Conservation (phyloP, 2,797 vertebrate genomes). For the Denticeps clupeoides region DNA sequence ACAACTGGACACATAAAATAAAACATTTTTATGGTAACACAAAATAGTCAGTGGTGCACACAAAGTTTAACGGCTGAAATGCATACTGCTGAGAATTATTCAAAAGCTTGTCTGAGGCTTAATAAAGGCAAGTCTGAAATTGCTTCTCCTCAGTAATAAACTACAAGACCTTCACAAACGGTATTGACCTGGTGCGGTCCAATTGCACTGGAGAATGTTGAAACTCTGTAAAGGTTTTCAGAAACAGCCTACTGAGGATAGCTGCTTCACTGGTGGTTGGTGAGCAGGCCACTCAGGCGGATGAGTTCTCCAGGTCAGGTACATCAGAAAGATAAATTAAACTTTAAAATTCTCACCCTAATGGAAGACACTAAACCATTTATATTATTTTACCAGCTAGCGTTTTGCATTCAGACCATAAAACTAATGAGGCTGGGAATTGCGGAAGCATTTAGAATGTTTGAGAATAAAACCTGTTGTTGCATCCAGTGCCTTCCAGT, state of each 20-base stretch:
- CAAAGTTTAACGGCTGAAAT: too few relatives aligned
- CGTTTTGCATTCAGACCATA: slow-evolving; percentile 4
- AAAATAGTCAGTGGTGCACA: too few relatives aligned
- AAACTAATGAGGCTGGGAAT: not conserved
- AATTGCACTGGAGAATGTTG: slow-evolving; percentile 22
- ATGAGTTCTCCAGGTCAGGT: slow-evolving; percentile 35
- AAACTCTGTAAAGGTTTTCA: slow-evolving; percentile 24
- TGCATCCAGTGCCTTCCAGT: too few relatives aligned
- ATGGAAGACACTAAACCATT: slow-evolving; percentile 13
- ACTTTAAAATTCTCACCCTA: slow-evolving; percentile 30
- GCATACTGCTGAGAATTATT: too few relatives aligned
- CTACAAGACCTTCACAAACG: too few relatives aligned
- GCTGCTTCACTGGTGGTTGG: slow-evolving; percentile 34
- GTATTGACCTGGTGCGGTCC: not conserved
- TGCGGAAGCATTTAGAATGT: too few relatives aligned
- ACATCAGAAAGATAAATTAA: slow-evolving; percentile 33
- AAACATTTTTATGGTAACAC: too few relatives aligned
- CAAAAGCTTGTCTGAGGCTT: too few relatives aligned
- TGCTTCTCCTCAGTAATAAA: too few relatives aligned
- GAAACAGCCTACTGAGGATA: slow-evolving; percentile 10
- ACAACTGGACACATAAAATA: too few relatives aligned
- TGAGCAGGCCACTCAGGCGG: slow-evolving; percentile 40
- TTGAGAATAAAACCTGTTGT: too few relatives aligned
- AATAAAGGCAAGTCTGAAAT: too few relatives aligned
- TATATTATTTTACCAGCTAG: slow-evolving; percentile 8